Percentiles rank a stretch among this genome's conserved stretches.
Evolutionary conservation across 2,113 vertebrate genomes (phyloP).

Genomic region (Phyllostomus discolor): DNA sequence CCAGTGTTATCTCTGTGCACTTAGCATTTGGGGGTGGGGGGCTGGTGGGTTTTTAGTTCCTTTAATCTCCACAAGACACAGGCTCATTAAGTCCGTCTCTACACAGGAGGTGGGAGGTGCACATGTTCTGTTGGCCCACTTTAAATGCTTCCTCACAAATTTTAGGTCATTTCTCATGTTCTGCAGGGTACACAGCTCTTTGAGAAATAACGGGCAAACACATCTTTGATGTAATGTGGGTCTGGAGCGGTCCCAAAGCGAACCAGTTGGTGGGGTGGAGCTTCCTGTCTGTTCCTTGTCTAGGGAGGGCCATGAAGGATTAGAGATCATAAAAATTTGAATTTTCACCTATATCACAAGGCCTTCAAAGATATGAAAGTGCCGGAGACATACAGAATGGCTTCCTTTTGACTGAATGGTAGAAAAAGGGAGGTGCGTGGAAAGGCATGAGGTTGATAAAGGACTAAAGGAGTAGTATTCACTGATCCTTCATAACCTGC

Average conservation of each 20-base stretch:
- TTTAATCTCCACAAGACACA: constrained; percentile 59
- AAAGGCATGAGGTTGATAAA: not conserved
- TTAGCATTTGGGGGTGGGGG: not conserved
- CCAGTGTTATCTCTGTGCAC: not conserved
- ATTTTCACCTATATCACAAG: constrained; percentile 40
- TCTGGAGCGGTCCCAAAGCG: constrained; percentile 32
- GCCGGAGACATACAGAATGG: not conserved
- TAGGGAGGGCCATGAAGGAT: constrained; percentile 27
- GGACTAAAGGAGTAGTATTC: not conserved
- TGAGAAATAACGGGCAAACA: constrained; percentile 26
- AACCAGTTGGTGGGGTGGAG: constrained; percentile 37
- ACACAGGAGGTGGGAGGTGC: not conserved
- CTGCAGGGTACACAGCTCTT: not conserved
- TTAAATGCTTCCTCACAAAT: constrained; percentile 55
- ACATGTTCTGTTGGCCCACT: constrained; percentile 41
- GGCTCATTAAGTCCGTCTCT: constrained; percentile 45
- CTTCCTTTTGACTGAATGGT: not conserved
- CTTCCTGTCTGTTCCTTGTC: not conserved
- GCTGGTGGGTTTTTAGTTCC: not conserved
- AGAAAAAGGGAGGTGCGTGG: not conserved
- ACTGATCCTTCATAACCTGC: not conserved
- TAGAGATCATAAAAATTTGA: constrained; percentile 42
- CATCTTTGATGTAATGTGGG: constrained; percentile 49
- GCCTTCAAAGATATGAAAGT: constrained; percentile 36
- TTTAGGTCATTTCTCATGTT: constrained; percentile 47